A percentile compares a stretch with the other conserved stretches of the same genome.
These are phyloP conservation scores for Colistium nudipinnis DNA, from an alignment of 2,113 vertebrate species.

Conservation along the genomic window DNA sequence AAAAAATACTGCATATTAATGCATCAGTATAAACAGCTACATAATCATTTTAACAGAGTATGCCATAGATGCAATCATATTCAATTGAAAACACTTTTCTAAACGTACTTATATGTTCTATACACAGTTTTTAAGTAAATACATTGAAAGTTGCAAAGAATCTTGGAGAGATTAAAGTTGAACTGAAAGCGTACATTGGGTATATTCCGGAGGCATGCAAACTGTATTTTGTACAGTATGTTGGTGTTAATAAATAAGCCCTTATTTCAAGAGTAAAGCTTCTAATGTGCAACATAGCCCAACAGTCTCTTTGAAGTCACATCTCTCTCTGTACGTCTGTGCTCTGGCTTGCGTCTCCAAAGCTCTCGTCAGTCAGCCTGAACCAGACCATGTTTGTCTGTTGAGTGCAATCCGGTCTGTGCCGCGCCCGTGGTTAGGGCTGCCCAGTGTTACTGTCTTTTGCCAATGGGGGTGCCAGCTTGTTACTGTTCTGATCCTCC, in stretches of 20 bases:
- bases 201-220: no score
- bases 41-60: background rate
- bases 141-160: no score
- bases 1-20: no score
- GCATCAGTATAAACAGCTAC: background rate
- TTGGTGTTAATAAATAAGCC: background rate
- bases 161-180: no score
- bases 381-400: conserved; percentile 8
- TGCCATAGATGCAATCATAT: background rate
- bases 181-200: no score
- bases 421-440: conserved; percentile 24
- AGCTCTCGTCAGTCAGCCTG: background rate
- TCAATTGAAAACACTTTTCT: background rate
- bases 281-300: background rate
- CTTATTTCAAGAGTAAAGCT: background rate
- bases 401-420: background rate
- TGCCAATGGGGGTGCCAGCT: conserved; percentile 27
- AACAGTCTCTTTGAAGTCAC: background rate
- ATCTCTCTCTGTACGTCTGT: background rate
- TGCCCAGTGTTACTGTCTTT: conserved; percentile 44
- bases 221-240: background rate
- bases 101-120: no score
- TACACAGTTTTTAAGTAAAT: no score
- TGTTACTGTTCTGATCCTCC: conserved; percentile 4
- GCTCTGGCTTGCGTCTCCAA: background rate